Evolutionary conservation across 2,888 invertebrate species (phyloP), one percentile per base, ranked within the genome.

Genomic region (Bruchidius siliquastri): DNA sequence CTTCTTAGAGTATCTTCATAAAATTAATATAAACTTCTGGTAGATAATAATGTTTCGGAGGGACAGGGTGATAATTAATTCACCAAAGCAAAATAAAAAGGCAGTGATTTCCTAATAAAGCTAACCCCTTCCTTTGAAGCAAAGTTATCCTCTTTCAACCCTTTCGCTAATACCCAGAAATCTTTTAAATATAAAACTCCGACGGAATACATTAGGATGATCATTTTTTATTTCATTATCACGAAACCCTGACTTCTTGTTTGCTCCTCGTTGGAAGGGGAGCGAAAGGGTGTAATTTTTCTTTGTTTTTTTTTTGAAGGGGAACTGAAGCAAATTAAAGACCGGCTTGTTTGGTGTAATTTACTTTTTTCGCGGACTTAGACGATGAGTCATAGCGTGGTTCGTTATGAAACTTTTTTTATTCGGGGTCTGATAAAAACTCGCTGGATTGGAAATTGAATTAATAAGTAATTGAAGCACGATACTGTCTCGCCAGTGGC

Each of bases 181-280:
- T 75, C 73, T 74, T 26, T 74, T 73, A 72, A 72, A 75, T 74
- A 74, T 72, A 74, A 73, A 49, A 49, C 71, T 26, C 71, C 49
- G 71, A 72, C 49, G 49, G 78, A 78, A 77, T 77, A 76, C 76
- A 78, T 78, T 77, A 76, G 76, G 74, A 66, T 74, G 77, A 78
- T 78, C 76, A 77, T 78, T 78, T 76, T 78, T 78, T 77, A 78
- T 78, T 76, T 74, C 76, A 76, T 77, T 78, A 76, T 72, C 71
- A 73, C 72, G 74, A 73, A 74, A 73, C 72, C 71, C 77, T 71
- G 32, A 68, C 70, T 71, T 73, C 75, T 76, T 74, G 73, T 77
- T 77, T 76, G 75, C 74, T 72, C 68, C 49, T 49, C 49, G 49
- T 49, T 49, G 49, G 6, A 49, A 49, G 49, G 49, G 49, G 49